Conservation (phyloP, 2,888 invertebrate genomes). For the Erebia palarica region DNA sequence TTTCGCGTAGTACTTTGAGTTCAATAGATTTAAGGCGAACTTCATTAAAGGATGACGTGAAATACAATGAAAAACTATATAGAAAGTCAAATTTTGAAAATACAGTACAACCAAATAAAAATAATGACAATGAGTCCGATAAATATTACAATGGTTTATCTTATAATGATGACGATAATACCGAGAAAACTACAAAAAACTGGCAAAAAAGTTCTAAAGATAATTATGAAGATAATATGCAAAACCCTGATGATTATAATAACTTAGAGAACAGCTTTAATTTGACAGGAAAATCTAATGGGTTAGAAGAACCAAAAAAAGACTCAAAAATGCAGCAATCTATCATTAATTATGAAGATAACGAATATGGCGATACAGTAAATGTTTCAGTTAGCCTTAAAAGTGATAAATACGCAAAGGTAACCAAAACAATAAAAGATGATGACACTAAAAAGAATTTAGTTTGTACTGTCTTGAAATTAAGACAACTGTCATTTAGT, state of each 20-base stretch:
- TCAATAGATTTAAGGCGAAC: slow-evolving; percentile 21
- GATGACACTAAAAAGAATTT: slow-evolving; percentile 32
- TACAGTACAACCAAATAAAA: slow-evolving; percentile 34
- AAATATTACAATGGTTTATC: slow-evolving; percentile 56
- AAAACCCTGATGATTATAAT: slow-evolving; percentile 16
- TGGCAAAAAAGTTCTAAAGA: slow-evolving; percentile 25
- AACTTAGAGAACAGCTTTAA: not conserved
- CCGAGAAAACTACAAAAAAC: slow-evolving; percentile 29
- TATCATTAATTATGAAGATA: slow-evolving; percentile 33
- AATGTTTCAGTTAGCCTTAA: slow-evolving; percentile 34
- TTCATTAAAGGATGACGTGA: slow-evolving; percentile 9
- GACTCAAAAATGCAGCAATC: slow-evolving; percentile 30
- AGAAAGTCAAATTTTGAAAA: slow-evolving; percentile 37
- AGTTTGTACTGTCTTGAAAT: slow-evolving; percentile 59
- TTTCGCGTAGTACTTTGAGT: slow-evolving; percentile 9
- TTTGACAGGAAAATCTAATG: slow-evolving; percentile 21
- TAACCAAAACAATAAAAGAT: slow-evolving; percentile 41
- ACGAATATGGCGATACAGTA: slow-evolving; percentile 44
- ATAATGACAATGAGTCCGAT: slow-evolving; percentile 50
- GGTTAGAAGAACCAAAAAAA: slow-evolving; percentile 35
- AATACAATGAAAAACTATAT: slow-evolving; percentile 14
- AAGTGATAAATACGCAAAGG: not conserved
- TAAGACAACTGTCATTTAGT: slow-evolving; percentile 61
- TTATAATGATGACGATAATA: slow-evolving; percentile 56
- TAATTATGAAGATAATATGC: not conserved